Conservation (phyloP, 2,113 vertebrate species). For the Seriola aureovittata region DNA sequence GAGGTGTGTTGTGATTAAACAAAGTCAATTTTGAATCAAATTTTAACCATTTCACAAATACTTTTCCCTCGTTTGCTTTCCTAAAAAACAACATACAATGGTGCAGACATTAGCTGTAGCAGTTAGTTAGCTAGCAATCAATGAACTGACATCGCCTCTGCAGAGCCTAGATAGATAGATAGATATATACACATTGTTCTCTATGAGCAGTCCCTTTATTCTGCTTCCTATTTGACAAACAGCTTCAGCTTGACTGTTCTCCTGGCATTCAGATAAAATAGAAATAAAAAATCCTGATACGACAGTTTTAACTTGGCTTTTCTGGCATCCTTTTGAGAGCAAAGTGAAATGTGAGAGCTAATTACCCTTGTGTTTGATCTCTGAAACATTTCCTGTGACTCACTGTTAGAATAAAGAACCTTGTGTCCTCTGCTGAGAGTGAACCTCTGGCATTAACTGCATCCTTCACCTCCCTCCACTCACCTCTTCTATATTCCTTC, state of each 20-base stretch:
- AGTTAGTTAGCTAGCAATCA: too few relatives aligned
- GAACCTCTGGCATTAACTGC: constrained; percentile 8
- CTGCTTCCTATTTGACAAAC: background rate
- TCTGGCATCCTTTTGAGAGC: background rate
- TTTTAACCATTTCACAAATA: too few relatives aligned
- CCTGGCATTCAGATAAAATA: background rate
- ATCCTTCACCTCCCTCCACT: constrained; percentile 22
- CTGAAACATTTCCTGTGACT: constrained; percentile 14
- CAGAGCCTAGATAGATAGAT: too few relatives aligned
- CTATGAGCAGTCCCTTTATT: too few relatives aligned
- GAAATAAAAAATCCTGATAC: background rate
- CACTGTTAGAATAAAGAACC: background rate
- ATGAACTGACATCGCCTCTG: too few relatives aligned
- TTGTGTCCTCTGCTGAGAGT: constrained; percentile 9
- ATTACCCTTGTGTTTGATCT: constrained; percentile 13
- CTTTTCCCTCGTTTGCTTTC: too few relatives aligned
- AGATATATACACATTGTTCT: too few relatives aligned
- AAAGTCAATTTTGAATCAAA: too few relatives aligned
- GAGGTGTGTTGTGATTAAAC: too few relatives aligned
- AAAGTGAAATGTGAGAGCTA: background rate
- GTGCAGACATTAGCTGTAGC: too few relatives aligned
- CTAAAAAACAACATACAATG: too few relatives aligned
- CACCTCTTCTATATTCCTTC: constrained; percentile 32
- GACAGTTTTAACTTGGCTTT: background rate
- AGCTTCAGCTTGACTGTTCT: background rate